phyloP scores from a whole-genome alignment of 2,888 invertebrate species.

The Sabellastarte sp. region DNA sequence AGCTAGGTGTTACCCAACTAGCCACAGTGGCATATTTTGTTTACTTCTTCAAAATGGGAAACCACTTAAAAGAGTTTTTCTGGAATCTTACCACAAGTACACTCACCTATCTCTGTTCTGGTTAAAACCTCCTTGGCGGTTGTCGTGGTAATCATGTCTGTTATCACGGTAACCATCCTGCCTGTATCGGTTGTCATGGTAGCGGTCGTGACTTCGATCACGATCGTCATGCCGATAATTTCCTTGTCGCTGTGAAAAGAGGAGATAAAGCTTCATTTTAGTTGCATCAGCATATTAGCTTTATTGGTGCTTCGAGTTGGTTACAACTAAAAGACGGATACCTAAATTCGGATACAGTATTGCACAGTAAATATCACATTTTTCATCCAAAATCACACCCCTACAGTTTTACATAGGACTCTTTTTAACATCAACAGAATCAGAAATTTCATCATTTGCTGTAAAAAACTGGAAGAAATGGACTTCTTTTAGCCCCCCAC shows the following conservation, averaged over 20 bases:
- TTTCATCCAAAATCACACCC: too few species aligned
- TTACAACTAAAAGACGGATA: not conserved
- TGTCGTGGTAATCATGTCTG: not conserved
- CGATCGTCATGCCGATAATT: not conserved
- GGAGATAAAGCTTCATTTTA: too few species aligned
- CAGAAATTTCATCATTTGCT: too few species aligned
- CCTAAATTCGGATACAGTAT: too few species aligned
- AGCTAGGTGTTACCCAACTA: too few species aligned
- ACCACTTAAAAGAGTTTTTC: not conserved
- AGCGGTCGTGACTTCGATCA: not conserved
- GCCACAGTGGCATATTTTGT: not conserved
- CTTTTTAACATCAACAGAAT: too few species aligned
- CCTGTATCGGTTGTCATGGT: not conserved
- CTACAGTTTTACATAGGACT: too few species aligned
- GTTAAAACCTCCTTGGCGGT: not conserved
- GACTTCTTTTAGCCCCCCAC: too few species aligned
- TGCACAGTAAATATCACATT: too few species aligned
- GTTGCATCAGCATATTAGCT: too few species aligned
- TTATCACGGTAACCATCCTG: not conserved
- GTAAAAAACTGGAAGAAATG: too few species aligned
- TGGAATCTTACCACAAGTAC: not conserved
- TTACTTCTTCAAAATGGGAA: not conserved
- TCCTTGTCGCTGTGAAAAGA: not conserved
- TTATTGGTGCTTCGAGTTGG: too few species aligned
- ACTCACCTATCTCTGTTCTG: not conserved